phyloP scores from a whole-genome alignment of 2,113 vertebrate genomes.

The Loxodonta africana region DNA sequence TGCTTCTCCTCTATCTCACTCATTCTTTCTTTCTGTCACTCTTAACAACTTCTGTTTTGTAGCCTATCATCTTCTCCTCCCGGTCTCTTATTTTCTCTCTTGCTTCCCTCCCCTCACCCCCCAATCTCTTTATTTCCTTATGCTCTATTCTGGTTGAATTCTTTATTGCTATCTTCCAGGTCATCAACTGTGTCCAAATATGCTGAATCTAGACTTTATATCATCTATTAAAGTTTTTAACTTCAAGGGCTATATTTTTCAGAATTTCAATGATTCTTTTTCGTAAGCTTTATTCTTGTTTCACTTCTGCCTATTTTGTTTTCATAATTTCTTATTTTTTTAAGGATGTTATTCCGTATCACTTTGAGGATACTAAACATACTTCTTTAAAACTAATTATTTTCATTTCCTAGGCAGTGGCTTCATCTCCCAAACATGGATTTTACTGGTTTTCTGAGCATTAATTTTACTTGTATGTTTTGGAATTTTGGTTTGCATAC shows the following conservation, averaged over 20 bases:
- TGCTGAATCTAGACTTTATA: constrained; percentile 1
- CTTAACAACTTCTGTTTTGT: background rate
- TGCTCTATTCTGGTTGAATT: background rate
- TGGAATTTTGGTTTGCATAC: background rate
- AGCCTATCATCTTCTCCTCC: background rate
- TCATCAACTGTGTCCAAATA: background rate
- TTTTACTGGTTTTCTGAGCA: background rate
- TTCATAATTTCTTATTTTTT: background rate
- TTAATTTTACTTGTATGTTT: background rate
- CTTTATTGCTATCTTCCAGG: background rate
- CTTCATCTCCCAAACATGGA: background rate
- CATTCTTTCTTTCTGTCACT: constrained; percentile 28
- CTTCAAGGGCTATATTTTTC: background rate
- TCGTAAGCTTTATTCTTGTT: background rate
- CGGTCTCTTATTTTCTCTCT: background rate
- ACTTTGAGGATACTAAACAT: background rate
- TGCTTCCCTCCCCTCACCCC: too few relatives aligned
- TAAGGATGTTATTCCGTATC: background rate
- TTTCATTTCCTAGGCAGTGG: constrained; percentile 26
- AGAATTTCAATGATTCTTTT: constrained; percentile 1
- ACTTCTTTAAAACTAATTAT: background rate
- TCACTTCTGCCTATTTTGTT: background rate
- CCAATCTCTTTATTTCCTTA: background rate
- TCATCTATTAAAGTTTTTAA: background rate
- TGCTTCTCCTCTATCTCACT: background rate